These are phyloP conservation scores for Brachionus paranguensis DNA, from an alignment of 1,140 invertebrate genomes.

Conservation along the genomic window DNA sequence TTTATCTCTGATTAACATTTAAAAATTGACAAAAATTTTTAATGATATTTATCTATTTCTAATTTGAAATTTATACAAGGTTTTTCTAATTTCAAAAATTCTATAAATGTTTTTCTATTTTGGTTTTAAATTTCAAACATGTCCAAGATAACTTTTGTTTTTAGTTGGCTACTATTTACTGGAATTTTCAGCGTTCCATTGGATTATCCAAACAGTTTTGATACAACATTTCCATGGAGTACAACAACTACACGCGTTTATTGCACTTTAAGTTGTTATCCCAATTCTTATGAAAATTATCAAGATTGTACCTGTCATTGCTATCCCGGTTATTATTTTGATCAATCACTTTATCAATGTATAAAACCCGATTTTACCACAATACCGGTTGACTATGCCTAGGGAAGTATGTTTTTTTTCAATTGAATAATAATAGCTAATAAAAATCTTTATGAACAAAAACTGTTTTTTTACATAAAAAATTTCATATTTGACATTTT, in stretches of 20 bases:
- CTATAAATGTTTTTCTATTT: too few relatives aligned
- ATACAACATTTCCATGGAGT: neutral
- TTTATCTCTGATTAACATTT: too few relatives aligned
- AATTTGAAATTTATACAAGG: too few relatives aligned
- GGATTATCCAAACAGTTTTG: neutral
- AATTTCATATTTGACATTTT: too few relatives aligned
- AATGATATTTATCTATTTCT: too few relatives aligned
- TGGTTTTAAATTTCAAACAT: too few relatives aligned
- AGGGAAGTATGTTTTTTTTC: neutral
- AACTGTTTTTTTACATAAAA: too few relatives aligned
- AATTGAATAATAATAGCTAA: neutral
- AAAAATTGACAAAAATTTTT: too few relatives aligned
- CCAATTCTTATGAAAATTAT: neutral
- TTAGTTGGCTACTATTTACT: neutral
- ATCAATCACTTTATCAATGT: neutral
- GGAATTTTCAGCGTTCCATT: neutral
- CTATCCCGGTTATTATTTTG: neutral
- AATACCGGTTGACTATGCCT: neutral
- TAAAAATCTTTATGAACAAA: too few relatives aligned
- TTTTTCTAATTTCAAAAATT: too few relatives aligned
- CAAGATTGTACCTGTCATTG: neutral
- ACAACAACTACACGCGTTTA: neutral
- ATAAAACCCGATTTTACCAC: neutral
- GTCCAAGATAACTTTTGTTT: neutral
- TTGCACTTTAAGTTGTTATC: neutral